phyloP scores from a whole-genome alignment of 2,888 invertebrate species.

The Agriotes lineatus region DNA sequence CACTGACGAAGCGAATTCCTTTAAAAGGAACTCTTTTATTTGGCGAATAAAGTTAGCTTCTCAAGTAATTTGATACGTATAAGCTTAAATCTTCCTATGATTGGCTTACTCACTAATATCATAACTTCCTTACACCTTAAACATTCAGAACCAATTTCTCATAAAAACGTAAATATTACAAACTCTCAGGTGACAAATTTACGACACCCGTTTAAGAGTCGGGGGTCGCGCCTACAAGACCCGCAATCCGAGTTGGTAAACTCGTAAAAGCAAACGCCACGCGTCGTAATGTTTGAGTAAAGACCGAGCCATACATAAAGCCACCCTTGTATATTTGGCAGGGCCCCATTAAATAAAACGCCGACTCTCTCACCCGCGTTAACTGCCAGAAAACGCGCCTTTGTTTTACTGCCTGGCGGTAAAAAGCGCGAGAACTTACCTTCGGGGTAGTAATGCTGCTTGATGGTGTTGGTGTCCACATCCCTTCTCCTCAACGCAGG shows the following conservation, averaged over 20 bases:
- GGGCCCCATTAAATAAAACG: conserved; percentile 20
- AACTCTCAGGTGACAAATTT: no score
- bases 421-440: conserved; percentile 68
- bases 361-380: not conserved
- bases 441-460: conserved; percentile 87
- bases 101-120: no score
- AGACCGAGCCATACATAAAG: conserved; percentile 15
- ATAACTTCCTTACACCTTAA: no score
- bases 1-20: no score
- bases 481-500: conserved; percentile 83
- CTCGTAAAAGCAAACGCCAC: conserved; percentile 11
- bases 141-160: no score
- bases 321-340: conserved; percentile 6
- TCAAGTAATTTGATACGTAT: no score
- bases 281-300: conserved; percentile 14
- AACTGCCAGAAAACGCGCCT: conserved; percentile 12
- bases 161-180: no score
- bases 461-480: conserved; percentile 81
- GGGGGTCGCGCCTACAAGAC: no score
- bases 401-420: conserved; percentile 7
- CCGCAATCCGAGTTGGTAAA: not conserved
- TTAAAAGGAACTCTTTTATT: no score
- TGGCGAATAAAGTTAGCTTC: no score
- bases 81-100: no score
- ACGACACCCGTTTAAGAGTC: no score